Conservation (phyloP, 2,888 invertebrate genomes). For the Halictus quadricinctus region DNA sequence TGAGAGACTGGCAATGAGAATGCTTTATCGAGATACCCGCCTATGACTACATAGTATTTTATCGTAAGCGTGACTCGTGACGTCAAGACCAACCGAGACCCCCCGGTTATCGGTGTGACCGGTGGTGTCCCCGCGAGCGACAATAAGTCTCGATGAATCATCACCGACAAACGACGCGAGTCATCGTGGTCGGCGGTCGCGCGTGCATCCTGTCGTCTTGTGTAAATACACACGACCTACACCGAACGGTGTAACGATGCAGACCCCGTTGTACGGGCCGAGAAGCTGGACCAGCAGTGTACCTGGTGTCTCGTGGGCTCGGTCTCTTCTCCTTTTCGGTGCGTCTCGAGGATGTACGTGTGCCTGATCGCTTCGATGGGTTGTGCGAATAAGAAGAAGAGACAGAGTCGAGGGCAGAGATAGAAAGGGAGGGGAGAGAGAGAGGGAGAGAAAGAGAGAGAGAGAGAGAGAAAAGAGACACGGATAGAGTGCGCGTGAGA, state of each 20-base stretch:
- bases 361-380: not conserved
- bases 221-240: not conserved
- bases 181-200: not conserved
- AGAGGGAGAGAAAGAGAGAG: too few species aligned
- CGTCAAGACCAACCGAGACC: not conserved
- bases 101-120: not conserved
- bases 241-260: not conserved
- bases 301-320: not conserved
- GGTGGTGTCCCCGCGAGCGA: not conserved
- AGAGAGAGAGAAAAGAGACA: slow-evolving; percentile 12
- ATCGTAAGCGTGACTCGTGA: not conserved
- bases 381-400: not conserved
- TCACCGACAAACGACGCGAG: not conserved
- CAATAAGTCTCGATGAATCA: not conserved
- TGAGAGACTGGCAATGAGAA: too few species aligned
- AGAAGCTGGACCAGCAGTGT: not conserved
- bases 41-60: not conserved
- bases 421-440: not conserved
- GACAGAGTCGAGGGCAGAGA: not conserved
- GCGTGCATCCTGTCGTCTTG: not conserved
- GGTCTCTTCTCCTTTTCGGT: not conserved
- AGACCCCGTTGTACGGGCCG: too few species aligned
- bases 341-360: not conserved
- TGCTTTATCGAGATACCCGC: not conserved
- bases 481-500: slow-evolving; percentile 45